Conservation (phyloP, 1,140 invertebrate genomes). For the Apis laboriosa region DNA sequence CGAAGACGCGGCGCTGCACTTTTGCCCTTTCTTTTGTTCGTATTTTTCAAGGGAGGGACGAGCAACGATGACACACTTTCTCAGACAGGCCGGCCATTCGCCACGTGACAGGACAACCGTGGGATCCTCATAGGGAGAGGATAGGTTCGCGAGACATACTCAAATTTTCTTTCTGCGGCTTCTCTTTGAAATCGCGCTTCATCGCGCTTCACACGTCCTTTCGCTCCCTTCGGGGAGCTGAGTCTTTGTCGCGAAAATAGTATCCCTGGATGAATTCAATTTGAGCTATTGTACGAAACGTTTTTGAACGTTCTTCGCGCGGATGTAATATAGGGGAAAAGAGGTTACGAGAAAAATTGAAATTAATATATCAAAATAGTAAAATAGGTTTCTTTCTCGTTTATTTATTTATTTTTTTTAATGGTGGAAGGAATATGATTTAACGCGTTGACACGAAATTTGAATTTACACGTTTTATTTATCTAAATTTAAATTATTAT, state of each 20-base stretch:
- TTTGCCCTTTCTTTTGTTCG: constrained; percentile 31
- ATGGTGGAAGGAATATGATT: too few relatives aligned
- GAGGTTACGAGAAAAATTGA: background rate
- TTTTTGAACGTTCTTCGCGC: background rate
- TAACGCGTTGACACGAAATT: too few relatives aligned
- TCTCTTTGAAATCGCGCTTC: constrained; percentile 1
- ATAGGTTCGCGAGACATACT: constrained; percentile 6
- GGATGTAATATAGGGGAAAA: background rate
- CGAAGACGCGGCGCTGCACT: background rate
- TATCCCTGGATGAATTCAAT: constrained; percentile 12
- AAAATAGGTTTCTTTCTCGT: too few relatives aligned
- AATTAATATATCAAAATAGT: background rate
- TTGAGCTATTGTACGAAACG: background rate
- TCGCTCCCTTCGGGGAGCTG: background rate
- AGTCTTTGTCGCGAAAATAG: background rate
- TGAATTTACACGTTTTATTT: too few relatives aligned
- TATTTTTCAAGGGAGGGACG: constrained; percentile 27
- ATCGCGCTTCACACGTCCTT: background rate
- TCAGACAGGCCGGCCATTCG: background rate
- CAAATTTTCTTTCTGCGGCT: constrained; percentile 1
- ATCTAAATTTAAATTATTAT: too few relatives aligned
- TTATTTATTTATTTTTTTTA: too few relatives aligned
- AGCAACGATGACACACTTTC: constrained; percentile 33
- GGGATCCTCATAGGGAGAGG: constrained; percentile 4
- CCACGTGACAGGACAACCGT: constrained; percentile 1